Evolutionary conservation across 2,888 invertebrate genomes (phyloP), one percentile per base, ranked within the genome.

Genomic region (Amblyjoppa proteus): DNA sequence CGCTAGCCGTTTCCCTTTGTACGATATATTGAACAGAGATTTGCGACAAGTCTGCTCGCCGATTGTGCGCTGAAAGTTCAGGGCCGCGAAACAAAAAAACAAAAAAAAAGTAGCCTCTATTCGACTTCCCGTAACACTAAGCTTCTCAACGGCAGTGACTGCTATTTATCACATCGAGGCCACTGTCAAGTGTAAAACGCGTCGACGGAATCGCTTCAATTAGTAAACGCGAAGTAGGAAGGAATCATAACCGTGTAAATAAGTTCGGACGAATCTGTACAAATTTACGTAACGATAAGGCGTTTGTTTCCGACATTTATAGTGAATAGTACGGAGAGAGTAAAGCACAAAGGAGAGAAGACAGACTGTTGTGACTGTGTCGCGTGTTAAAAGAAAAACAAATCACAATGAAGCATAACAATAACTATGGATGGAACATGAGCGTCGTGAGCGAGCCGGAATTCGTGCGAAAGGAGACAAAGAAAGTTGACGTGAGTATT

Each of bases 401-500:
- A 41, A 75, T 51, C 58, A 80, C 76, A 71, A 84, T 83, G 74
- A 88, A 84, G 81, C 73, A 78, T 13, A 81, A 79, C 41, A 87
- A 76, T 75, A 88, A 76, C 25, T 93, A 92, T 79, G 92, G 92
- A 58, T 93, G 93, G 92, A 92, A 88, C 73, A 86, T 80, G 75
- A 89, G 89, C 61, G 89, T 92, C 69, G 81, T 89, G 25, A 74
- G 85, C 31, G 93, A 93, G 78, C 92, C 93, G 13, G 90, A 89
- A 73, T 89, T 93, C 71, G 82, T 91, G 68, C 89, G 89, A 9
- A 89, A 91, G 74, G 86, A 87, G 66, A 70, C 89, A 7, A 87
- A 88, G 61, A 89, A 89, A 45, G 81, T 89, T 13, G 91, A 92
- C 88, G 92, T 93, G 88, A 91, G 93, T 93, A 91, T 87, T 25